A percentile compares a stretch with the other conserved stretches of the same genome.
Evolutionary conservation across 2,888 invertebrate species (phyloP).

Genomic region (Byasa hedistus): DNA sequence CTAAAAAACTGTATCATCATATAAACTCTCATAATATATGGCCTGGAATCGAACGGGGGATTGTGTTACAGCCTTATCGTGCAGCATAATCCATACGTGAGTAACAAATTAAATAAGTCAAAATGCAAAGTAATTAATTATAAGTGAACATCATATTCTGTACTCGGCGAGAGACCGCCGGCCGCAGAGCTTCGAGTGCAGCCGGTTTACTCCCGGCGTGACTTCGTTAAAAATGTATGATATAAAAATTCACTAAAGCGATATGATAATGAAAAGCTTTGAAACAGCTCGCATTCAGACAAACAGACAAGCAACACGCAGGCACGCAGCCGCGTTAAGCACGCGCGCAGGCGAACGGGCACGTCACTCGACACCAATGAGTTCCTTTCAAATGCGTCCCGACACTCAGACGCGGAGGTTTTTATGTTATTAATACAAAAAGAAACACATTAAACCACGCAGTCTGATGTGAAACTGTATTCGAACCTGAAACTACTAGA

Average conservation of each 20-base stretch:
- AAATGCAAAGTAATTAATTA: no score
- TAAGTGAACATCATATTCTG: no score
- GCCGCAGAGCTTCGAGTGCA: background rate
- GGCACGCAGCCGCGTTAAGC: background rate
- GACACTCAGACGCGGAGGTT: background rate
- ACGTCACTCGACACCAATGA: background rate
- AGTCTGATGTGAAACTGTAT: background rate
- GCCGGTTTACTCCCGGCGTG: background rate
- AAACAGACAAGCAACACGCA: background rate
- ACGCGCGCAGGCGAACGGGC: background rate
- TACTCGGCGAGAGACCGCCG: no score
- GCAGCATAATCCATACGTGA: no score
- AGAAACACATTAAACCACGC: no score
- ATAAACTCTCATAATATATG: no score
- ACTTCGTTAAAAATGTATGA: background rate
- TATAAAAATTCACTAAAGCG: background rate
- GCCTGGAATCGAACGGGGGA: no score
- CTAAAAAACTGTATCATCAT: no score
- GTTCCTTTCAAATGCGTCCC: background rate
- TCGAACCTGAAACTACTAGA: background rate
- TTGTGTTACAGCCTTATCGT: no score
- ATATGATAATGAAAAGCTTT: conserved; percentile 5
- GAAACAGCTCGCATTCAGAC: background rate
- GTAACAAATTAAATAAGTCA: no score
- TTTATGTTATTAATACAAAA: background rate